These are phyloP conservation scores for Champsocephalus esox DNA, from an alignment of 2,797 vertebrate genomes.

Conservation along the genomic window DNA sequence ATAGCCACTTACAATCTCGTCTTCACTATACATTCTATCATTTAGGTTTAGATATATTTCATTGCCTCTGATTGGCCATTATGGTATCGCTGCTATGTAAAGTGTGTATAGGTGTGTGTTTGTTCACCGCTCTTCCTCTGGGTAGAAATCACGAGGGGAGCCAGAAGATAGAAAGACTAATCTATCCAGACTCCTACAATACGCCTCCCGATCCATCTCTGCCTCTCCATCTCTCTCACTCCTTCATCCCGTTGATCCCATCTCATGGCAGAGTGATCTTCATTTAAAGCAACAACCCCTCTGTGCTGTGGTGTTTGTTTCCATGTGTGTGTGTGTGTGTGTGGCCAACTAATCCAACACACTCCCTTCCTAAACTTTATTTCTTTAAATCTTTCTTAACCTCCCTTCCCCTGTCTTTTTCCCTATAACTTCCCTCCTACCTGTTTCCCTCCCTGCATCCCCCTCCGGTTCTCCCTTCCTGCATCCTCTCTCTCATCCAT, in stretches of 20 bases:
- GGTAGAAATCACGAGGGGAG: slow-evolving; percentile 35
- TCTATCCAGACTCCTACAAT: slow-evolving; percentile 43
- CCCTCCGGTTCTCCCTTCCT: slow-evolving; percentile 26
- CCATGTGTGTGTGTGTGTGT: not conserved
- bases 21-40: not conserved
- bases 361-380: slow-evolving; percentile 2
- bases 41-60: not conserved
- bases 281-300: slow-evolving; percentile 42
- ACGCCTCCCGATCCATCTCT: slow-evolving; percentile 15
- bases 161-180: slow-evolving; percentile 35
- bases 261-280: slow-evolving; percentile 49
- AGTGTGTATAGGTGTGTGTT: slow-evolving; percentile 20
- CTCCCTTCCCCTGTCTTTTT: not conserved
- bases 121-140: slow-evolving; percentile 32
- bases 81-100: not conserved
- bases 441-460: slow-evolving; percentile 8
- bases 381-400: not conserved
- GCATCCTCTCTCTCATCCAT: slow-evolving; percentile 59
- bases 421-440: not conserved
- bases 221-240: slow-evolving; percentile 1
- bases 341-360: slow-evolving; percentile 23
- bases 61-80: not conserved
- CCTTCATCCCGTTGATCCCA: slow-evolving; percentile 38
- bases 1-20: not conserved
- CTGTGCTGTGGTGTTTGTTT: slow-evolving; percentile 6